Evolutionary conservation across 1,140 invertebrate genomes (phyloP).

Genomic region (Venturia canescens): DNA sequence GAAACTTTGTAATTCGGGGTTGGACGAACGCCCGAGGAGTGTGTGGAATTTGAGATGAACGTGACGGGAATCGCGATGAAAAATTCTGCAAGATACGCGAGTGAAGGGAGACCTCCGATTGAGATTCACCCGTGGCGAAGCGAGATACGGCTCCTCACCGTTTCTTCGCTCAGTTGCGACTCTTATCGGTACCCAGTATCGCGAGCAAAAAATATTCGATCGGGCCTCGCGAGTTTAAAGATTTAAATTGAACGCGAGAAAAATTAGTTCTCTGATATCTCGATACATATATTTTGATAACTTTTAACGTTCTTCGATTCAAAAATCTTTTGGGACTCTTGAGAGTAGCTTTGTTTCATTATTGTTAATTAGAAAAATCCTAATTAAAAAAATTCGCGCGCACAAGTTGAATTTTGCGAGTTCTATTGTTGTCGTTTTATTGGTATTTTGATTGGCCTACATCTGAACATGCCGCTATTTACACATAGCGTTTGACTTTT

Average conservation of each 20-base stretch:
- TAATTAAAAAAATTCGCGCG: too few relatives aligned
- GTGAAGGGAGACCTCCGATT: constrained; percentile 15
- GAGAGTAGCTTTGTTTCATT: not conserved
- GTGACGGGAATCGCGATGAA: constrained; percentile 37
- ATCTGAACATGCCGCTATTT: too few relatives aligned
- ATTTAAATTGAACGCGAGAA: constrained; percentile 19
- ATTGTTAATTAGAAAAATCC: too few relatives aligned
- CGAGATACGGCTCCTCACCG: constrained; percentile 9
- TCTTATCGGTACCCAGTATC: constrained; percentile 3
- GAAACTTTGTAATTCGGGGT: constrained; percentile 42
- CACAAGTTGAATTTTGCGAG: too few relatives aligned
- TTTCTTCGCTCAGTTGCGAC: constrained; percentile 12
- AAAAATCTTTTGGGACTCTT: too few relatives aligned
- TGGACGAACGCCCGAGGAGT: constrained; percentile 39
- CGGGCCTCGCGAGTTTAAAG: not conserved
- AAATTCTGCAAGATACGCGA: not conserved
- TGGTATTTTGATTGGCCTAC: too few relatives aligned
- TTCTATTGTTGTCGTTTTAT: too few relatives aligned
- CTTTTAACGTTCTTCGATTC: not conserved
- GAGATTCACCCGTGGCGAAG: constrained; percentile 13
- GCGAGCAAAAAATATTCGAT: constrained; percentile 22
- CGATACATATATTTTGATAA: not conserved
- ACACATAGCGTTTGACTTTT: too few relatives aligned
- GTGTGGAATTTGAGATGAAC: constrained; percentile 44
- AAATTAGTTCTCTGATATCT: not conserved